A percentile compares a stretch with the other conserved stretches of the same genome.
Conservation (phyloP, 2,888 invertebrate genomes). For the Spisula solida region DNA sequence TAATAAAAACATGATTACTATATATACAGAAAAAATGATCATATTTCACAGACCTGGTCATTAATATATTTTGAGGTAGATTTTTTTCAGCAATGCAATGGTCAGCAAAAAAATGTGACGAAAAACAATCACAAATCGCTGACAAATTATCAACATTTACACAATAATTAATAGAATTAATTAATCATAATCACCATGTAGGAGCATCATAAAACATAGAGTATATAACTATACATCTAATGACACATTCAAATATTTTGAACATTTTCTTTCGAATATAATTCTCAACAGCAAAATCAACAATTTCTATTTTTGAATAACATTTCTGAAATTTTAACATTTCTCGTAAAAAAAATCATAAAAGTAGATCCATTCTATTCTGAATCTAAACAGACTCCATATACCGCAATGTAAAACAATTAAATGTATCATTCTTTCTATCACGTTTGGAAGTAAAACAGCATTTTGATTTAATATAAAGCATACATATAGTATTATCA, state of each 20-base stretch:
- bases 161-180: neutral
- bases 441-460: neutral
- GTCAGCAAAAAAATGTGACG: neutral
- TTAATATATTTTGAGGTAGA: conserved; percentile 12
- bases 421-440: neutral
- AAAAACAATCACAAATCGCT: conserved; percentile 13
- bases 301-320: neutral
- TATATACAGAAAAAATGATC: conserved; percentile 6
- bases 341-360: neutral
- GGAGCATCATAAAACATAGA: neutral
- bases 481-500: neutral
- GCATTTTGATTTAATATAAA: conserved; percentile 8
- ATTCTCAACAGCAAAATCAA: neutral
- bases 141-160: neutral
- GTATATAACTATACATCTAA: neutral
- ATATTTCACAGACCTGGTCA: conserved; percentile 20
- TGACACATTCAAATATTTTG: neutral
- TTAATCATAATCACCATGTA: neutral
- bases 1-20: neutral
- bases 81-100: neutral
- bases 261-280: neutral
- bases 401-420: neutral
- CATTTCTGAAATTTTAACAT: too few species aligned
- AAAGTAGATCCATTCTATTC: neutral
- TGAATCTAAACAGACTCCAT: neutral